A percentile compares a stretch with the other conserved stretches of the same genome.
Conservation (phyloP, 2,888 invertebrate species). For the Apodemia hepburni region DNA sequence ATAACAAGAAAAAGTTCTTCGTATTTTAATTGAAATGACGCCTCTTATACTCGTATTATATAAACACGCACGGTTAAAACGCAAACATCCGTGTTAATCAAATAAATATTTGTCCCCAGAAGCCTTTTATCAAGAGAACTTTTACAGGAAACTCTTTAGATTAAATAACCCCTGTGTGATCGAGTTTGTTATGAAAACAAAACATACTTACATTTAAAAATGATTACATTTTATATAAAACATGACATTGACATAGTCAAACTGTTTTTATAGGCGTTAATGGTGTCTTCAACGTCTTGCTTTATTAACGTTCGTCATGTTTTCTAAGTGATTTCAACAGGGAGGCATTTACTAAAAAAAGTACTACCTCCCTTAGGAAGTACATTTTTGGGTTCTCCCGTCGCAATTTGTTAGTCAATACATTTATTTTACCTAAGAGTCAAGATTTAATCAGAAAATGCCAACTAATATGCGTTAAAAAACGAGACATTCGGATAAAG, state of each 20-base stretch:
- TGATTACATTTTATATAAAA: not conserved
- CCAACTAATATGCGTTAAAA: too few species aligned
- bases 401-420: too few species aligned
- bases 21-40: constrained; percentile 4
- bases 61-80: constrained; percentile 9
- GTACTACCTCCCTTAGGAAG: too few species aligned
- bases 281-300: not conserved
- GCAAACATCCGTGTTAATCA: constrained; percentile 10
- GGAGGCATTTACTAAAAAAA: too few species aligned
- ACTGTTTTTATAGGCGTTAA: not conserved
- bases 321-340: too few species aligned
- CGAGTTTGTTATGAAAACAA: constrained; percentile 8
- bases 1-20: not conserved
- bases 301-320: not conserved
- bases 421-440: too few species aligned
- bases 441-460: too few species aligned
- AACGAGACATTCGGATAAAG: too few species aligned
- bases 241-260: not conserved
- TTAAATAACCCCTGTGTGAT: constrained; percentile 5
- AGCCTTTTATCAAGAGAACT: constrained; percentile 10
- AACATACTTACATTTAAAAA: not conserved
- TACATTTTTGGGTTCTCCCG: too few species aligned
- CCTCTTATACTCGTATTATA: not conserved
- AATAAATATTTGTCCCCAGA: constrained; percentile 9
- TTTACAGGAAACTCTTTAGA: not conserved